These are phyloP conservation scores for Uloborus plumipes DNA, from an alignment of 2,888 invertebrate genomes.

Conservation along the genomic window DNA sequence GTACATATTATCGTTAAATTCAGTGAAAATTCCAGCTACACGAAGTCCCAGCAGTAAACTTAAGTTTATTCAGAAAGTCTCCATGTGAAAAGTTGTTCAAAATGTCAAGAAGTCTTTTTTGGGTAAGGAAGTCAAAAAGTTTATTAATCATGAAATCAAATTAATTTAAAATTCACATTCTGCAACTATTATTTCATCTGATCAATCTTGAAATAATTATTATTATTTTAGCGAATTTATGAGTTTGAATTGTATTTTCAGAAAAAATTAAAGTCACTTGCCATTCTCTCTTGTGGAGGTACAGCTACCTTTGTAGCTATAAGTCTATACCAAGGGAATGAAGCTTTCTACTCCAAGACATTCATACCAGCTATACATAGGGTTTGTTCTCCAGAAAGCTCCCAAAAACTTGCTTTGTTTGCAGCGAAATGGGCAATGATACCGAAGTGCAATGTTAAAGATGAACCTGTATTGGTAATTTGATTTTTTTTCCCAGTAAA, in stretches of 20 bases:
- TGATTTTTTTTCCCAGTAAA: not conserved
- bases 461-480: conserved; percentile 79
- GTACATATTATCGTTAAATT: too few species aligned
- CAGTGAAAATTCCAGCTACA: too few species aligned
- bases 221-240: not conserved
- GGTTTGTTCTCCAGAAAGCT: conserved; percentile 82
- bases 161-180: too few species aligned
- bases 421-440: conserved; percentile 83
- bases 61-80: too few species aligned
- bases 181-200: too few species aligned
- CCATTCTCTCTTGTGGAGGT: conserved; percentile 79
- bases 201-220: too few species aligned
- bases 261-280: conserved; percentile 80
- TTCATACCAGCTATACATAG: conserved; percentile 80
- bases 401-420: conserved; percentile 84
- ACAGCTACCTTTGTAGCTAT: conserved; percentile 78
- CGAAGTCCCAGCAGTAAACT: too few species aligned
- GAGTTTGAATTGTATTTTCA: conserved; percentile 69
- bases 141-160: too few species aligned
- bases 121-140: not conserved
- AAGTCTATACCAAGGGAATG: conserved; percentile 81
- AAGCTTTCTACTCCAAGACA: conserved; percentile 81
- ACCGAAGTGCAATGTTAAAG: conserved; percentile 76
- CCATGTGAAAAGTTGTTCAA: not conserved
- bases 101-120: conserved; percentile 2